These are phyloP conservation scores for Aphaenogaster floridana DNA, from an alignment of 1,140 invertebrate species.

Conservation along the genomic window DNA sequence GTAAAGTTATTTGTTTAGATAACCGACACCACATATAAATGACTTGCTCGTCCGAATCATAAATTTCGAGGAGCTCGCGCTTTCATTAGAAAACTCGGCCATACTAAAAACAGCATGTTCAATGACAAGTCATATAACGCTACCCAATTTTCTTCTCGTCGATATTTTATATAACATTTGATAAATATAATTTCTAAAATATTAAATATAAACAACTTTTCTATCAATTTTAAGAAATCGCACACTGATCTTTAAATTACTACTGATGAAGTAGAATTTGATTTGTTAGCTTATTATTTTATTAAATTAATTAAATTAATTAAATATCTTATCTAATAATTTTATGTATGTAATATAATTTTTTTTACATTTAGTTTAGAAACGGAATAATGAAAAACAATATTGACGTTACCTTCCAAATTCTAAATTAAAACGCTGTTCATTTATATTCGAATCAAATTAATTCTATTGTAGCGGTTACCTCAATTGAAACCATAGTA, in stretches of 20 bases:
- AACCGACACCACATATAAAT: background rate
- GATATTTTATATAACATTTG: background rate
- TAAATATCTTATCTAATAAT: constrained; percentile 5
- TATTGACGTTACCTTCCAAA: background rate
- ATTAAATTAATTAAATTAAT: background rate
- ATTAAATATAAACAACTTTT: constrained; percentile 2
- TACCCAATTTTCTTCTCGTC: background rate
- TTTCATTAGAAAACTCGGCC: background rate
- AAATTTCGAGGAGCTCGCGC: constrained; percentile 16
- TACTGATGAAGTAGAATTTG: background rate
- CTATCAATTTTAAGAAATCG: background rate
- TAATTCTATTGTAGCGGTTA: background rate
- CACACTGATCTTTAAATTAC: background rate
- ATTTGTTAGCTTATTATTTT: background rate
- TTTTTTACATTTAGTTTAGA: background rate
- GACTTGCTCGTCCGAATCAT: constrained; percentile 33
- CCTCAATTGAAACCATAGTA: background rate
- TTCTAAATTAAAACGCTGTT: background rate
- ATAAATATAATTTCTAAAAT: background rate
- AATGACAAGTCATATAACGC: background rate
- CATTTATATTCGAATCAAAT: constrained; percentile 9
- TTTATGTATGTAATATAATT: background rate
- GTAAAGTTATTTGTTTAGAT: constrained; percentile 54
- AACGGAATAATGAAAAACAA: constrained; percentile 11
- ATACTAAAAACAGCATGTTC: background rate